Evolutionary conservation across 2,797 vertebrate genomes (phyloP), one percentile per base, ranked within the genome.

Genomic region (Scolopax rusticola): DNA sequence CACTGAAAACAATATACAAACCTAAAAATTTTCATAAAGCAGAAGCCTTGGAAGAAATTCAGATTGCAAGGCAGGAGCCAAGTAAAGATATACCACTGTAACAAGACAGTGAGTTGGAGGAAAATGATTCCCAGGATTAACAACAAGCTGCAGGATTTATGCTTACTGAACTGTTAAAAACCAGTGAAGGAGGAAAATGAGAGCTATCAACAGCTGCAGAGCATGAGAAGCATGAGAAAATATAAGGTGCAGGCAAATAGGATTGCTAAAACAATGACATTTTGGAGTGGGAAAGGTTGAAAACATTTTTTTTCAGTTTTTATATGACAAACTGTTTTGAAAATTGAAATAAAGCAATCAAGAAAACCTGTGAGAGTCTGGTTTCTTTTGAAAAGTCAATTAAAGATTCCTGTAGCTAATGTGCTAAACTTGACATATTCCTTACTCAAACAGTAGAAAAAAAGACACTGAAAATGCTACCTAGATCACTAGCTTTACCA

Each of bases 161-260:
- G 74, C 63, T 91, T 95, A 50, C 85, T 93, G 91, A 93, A 82
- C 60, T 90, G 77, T 92, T 96, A 83, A 84, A 95, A 95, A 57
- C 28, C 74, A 67, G 57, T 64, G 57, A 91, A 89, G 89, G 43
- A 70, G 77, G 74, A 76, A 93, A 96, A 85, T 73, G 71, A 87
- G 87, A 78, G 28, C 63, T 91, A 82, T 89, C 77, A 87, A 70
- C 86, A 91, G 64, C 69, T 89, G 71, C 78, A 93, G 60, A 91
- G 23, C 60, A 80, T 77, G 45, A 84, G 78, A 79, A 89, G 56
- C 2, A 5, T 90, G 87, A 88, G 63, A 63, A 94, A 89, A 82
- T 73, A 77, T 76, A 80, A 90, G 32, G 33, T 87, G 9, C n/a
- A 43, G 32, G 65, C 43, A 90, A 70, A 84, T 43, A 76, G 48